Conservation (phyloP, 2,888 invertebrate genomes). For the Helobdella robusta region DNA sequence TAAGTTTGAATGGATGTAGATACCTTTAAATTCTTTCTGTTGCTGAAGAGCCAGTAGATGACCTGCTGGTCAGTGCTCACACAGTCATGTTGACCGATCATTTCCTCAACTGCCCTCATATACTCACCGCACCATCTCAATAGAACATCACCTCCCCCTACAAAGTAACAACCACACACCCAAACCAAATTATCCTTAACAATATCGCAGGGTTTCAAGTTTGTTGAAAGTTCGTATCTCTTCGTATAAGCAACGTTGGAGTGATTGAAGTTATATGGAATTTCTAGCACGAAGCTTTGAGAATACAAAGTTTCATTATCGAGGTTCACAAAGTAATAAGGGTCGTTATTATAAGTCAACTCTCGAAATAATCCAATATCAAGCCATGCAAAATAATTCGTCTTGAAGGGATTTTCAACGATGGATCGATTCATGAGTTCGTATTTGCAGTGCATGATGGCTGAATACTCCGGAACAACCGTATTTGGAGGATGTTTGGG, state of each 20-base stretch:
- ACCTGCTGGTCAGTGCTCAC: slow-evolving; percentile 43
- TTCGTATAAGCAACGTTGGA: slow-evolving; percentile 30
- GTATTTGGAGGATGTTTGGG: slow-evolving; percentile 41
- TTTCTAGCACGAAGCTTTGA: too few relatives aligned
- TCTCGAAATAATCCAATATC: slow-evolving; percentile 42
- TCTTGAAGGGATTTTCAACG: slow-evolving; percentile 36
- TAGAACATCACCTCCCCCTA: slow-evolving; percentile 36
- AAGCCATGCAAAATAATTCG: slow-evolving; percentile 41
- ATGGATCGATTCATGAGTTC: slow-evolving; percentile 39
- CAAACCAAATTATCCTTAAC: slow-evolving; percentile 37
- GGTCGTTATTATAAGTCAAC: slow-evolving; percentile 21
- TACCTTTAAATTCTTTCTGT: too few relatives aligned
- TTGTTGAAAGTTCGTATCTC: slow-evolving; percentile 6
- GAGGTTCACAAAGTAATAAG: not conserved
- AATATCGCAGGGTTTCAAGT: slow-evolving; percentile 34
- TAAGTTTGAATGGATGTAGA: too few relatives aligned
- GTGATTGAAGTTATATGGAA: too few relatives aligned
- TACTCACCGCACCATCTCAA: slow-evolving; percentile 35
- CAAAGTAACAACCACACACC: slow-evolving; percentile 41
- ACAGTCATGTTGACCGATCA: slow-evolving; percentile 35
- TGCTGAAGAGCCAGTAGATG: slow-evolving; percentile 38
- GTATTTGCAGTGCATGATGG: slow-evolving; percentile 44
- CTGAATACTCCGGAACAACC: slow-evolving; percentile 40
- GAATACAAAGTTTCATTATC: too few relatives aligned
- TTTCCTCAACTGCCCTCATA: slow-evolving; percentile 33